A percentile compares a stretch with the other conserved stretches of the same genome.
phyloP scores from a whole-genome alignment of 2,113 vertebrate species.

The Thalassarche chlororhynchos region DNA sequence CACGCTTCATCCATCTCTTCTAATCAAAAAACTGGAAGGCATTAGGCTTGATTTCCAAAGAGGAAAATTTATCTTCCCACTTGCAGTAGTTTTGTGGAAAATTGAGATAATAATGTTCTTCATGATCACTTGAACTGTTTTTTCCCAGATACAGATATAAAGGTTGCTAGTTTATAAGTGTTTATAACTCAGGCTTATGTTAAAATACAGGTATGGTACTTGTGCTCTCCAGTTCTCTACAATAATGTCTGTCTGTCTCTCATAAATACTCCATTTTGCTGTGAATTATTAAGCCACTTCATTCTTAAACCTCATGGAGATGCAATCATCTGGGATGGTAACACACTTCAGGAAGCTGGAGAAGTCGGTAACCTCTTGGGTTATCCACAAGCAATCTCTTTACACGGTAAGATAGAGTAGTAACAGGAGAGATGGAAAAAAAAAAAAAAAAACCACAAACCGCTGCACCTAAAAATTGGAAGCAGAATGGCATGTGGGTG shows the following conservation, averaged over 20 bases:
- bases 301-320: neutral
- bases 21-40: neutral
- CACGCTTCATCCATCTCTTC: neutral
- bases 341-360: neutral
- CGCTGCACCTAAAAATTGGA: neutral
- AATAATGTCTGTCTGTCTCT: neutral
- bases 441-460: no score
- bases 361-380: neutral
- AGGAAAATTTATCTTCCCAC: neutral
- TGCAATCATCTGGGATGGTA: neutral
- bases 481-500: neutral
- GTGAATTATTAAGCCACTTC: neutral
- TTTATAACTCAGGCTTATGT: neutral
- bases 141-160: neutral
- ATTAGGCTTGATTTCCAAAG: neutral
- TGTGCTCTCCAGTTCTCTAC: neutral
- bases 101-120: neutral
- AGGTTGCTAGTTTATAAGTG: neutral
- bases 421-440: neutral
- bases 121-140: neutral
- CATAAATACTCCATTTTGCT: neutral
- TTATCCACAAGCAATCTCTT: neutral
- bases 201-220: neutral
- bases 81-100: neutral
- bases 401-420: neutral